Evolutionary conservation across 2,113 vertebrate species (phyloP).

Genomic region (Otolemur garnettii): DNA sequence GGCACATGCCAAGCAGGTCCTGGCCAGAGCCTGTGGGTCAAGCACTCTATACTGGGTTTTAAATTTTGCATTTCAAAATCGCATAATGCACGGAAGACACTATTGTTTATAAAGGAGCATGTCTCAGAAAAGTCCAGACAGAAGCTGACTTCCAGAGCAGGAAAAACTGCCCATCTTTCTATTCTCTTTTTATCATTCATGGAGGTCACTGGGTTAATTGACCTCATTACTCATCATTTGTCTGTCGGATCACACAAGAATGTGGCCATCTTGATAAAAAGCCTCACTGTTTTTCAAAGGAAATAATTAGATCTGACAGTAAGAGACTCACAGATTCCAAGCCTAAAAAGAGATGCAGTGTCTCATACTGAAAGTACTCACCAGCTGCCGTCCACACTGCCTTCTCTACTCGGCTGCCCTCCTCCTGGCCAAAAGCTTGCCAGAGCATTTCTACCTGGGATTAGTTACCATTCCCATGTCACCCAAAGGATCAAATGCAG

Average conservation of each 20-base stretch:
- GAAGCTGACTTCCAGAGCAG: not conserved
- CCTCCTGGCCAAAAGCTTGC: not conserved
- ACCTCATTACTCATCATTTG: constrained; percentile 55
- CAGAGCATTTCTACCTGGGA: constrained; percentile 2
- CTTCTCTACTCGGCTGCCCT: not conserved
- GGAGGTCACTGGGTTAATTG: constrained; percentile 69
- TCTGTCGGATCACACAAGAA: constrained; percentile 23
- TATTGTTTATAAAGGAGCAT: not conserved
- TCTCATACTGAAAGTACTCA: not conserved
- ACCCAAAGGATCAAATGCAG: not conserved
- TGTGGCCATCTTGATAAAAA: constrained; percentile 54
- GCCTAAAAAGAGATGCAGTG: constrained; percentile 19
- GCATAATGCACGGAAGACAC: not conserved
- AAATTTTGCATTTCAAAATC: not conserved
- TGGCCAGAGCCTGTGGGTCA: not conserved
- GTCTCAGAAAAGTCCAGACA: not conserved
- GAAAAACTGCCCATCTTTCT: constrained; percentile 16
- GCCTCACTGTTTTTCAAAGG: constrained; percentile 69
- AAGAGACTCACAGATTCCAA: constrained; percentile 3
- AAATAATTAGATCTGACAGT: constrained; percentile 56
- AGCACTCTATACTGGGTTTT: not conserved
- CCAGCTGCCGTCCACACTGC: not conserved
- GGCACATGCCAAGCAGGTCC: not conserved
- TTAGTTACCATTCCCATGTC: not conserved
- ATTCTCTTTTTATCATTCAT: constrained; percentile 54